Conservation (phyloP, 2,113 vertebrate species). For the Actenoides lindsayi region DNA sequence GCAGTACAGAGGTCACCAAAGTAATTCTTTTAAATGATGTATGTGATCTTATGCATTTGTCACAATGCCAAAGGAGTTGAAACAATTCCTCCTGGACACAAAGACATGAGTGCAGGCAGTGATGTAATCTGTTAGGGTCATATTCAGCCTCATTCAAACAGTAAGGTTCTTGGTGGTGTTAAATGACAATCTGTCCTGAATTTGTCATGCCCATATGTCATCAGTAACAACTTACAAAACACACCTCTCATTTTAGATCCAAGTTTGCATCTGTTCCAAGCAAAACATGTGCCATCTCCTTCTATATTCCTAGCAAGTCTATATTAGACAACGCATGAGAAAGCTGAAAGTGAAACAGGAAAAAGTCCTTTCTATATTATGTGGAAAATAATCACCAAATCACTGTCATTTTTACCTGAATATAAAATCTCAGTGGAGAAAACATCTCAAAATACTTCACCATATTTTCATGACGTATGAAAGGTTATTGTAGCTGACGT, state of each 20-base stretch:
- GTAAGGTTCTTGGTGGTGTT: conserved; percentile 22
- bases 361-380: not conserved
- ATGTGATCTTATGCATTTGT: not conserved
- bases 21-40: not conserved
- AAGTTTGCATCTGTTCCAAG: conserved; percentile 54
- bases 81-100: not conserved
- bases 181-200: conserved; percentile 59
- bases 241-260: conserved; percentile 60
- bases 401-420: not conserved
- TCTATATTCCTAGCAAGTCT: conserved; percentile 16
- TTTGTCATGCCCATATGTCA: conserved; percentile 60
- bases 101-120: not conserved
- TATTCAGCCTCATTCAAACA: conserved; percentile 7
- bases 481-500: not conserved
- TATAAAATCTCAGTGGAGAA: not conserved
- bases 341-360: conserved; percentile 9
- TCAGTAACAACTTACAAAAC: conserved; percentile 52
- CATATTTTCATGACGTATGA: not conserved
- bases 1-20: not conserved
- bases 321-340: not conserved
- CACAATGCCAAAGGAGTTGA: not conserved
- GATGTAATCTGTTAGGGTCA: not conserved
- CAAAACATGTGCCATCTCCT: conserved; percentile 26
- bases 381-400: not conserved
- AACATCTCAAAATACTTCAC: not conserved